phyloP scores from a whole-genome alignment of 2,797 vertebrate species.

The Lepus townsendii region DNA sequence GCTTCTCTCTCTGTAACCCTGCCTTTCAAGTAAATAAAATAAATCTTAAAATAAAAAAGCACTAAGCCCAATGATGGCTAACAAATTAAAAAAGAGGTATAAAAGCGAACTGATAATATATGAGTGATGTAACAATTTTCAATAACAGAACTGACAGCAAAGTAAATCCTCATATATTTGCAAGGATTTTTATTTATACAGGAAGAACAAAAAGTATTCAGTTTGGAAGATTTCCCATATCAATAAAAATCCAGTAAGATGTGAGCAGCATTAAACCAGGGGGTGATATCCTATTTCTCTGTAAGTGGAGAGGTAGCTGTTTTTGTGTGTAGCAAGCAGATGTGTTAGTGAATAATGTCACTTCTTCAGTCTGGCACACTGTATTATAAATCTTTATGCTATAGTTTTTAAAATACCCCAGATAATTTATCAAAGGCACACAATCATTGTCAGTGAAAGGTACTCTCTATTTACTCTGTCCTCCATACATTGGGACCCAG shows the following conservation, averaged over 20 bases:
- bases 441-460: not conserved
- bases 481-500: not conserved
- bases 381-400: slow-evolving; percentile 17
- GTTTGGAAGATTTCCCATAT: not conserved
- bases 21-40: too few species aligned
- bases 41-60: too few species aligned
- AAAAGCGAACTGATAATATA: not conserved
- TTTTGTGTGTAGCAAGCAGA: slow-evolving; percentile 4
- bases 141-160: not conserved
- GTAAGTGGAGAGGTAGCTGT: not conserved
- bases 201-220: not conserved
- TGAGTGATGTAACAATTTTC: not conserved
- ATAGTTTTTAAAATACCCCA: not conserved
- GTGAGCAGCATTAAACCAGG: not conserved
- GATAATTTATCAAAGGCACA: slow-evolving; percentile 5
- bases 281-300: not conserved
- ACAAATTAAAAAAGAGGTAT: not conserved
- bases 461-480: not conserved
- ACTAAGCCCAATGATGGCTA: not conserved
- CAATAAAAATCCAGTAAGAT: not conserved
- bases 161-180: not conserved
- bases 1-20: too few species aligned
- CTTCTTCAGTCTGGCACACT: not conserved
- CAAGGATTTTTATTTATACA: not conserved
- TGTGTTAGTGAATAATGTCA: not conserved